These are phyloP conservation scores for Deroplatys truncata DNA, from an alignment of 2,888 invertebrate species.

Conservation along the genomic window DNA sequence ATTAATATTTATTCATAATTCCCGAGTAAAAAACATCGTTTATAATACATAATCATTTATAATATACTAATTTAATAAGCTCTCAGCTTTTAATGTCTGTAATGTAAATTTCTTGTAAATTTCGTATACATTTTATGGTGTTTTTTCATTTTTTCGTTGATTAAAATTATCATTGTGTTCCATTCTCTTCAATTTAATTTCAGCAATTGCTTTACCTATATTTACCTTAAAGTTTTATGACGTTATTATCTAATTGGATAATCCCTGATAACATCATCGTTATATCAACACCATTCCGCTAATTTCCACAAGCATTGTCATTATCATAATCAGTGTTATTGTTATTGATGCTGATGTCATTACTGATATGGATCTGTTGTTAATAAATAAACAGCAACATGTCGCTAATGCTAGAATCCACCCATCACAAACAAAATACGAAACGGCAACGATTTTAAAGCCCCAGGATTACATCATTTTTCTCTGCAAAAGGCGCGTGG, in stretches of 20 bases:
- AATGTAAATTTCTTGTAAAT: too few relatives aligned
- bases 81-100: too few relatives aligned
- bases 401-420: neutral
- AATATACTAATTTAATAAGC: too few relatives aligned
- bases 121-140: too few relatives aligned
- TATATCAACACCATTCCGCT: neutral
- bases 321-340: neutral
- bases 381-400: neutral
- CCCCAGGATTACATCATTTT: neutral
- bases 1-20: too few relatives aligned
- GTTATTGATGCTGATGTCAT: neutral
- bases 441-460: neutral
- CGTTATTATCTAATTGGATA: neutral
- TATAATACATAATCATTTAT: too few relatives aligned
- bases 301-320: neutral
- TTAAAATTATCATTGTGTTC: too few relatives aligned
- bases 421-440: neutral
- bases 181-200: too few relatives aligned
- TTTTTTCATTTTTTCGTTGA: too few relatives aligned
- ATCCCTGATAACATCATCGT: neutral
- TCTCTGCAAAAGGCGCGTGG: neutral
- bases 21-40: too few relatives aligned
- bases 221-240: neutral
- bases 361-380: neutral
- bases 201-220: too few relatives aligned